A percentile compares a stretch with the other conserved stretches of the same genome.
These are phyloP conservation scores for Idaea aversata DNA, from an alignment of 2,888 invertebrate genomes.

Conservation along the genomic window DNA sequence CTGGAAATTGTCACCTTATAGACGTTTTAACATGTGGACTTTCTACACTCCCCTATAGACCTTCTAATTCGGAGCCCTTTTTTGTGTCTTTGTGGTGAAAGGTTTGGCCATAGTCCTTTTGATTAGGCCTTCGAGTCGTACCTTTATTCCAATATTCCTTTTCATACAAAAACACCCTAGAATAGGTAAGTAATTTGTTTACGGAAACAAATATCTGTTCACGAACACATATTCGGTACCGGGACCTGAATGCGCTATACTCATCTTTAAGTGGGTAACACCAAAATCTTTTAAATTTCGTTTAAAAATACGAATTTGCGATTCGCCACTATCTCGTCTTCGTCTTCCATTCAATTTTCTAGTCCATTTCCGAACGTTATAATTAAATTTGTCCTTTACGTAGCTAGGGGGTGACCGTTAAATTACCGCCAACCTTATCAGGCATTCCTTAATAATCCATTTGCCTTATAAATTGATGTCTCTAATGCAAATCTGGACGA, in stretches of 20 bases:
- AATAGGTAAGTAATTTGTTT: too few species aligned
- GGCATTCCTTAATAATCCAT: slow-evolving; percentile 33
- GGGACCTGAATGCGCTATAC: background rate
- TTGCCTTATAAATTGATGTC: slow-evolving; percentile 24
- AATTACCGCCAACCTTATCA: slow-evolving; percentile 37
- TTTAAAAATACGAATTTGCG: background rate
- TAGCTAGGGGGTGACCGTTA: slow-evolving; percentile 44
- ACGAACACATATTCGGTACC: too few species aligned
- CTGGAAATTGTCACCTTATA: too few species aligned
- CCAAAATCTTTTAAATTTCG: background rate
- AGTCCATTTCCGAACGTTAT: slow-evolving; percentile 68
- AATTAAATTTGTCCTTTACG: slow-evolving; percentile 68
- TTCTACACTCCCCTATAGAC: too few species aligned
- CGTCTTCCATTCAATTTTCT: slow-evolving; percentile 67
- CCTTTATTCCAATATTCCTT: too few species aligned
- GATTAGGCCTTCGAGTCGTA: too few species aligned
- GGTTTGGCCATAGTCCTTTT: too few species aligned
- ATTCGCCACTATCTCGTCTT: slow-evolving; percentile 36
- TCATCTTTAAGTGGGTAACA: background rate
- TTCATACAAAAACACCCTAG: too few species aligned
- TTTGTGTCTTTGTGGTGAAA: too few species aligned
- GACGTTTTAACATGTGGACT: too few species aligned
- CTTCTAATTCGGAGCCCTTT: too few species aligned
- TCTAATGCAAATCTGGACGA: slow-evolving; percentile 17
- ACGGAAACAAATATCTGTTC: too few species aligned